Evolutionary conservation across 2,113 vertebrate genomes (phyloP), one percentile per base, ranked within the genome.

Genomic region (Coreoperca whiteheadi): DNA sequence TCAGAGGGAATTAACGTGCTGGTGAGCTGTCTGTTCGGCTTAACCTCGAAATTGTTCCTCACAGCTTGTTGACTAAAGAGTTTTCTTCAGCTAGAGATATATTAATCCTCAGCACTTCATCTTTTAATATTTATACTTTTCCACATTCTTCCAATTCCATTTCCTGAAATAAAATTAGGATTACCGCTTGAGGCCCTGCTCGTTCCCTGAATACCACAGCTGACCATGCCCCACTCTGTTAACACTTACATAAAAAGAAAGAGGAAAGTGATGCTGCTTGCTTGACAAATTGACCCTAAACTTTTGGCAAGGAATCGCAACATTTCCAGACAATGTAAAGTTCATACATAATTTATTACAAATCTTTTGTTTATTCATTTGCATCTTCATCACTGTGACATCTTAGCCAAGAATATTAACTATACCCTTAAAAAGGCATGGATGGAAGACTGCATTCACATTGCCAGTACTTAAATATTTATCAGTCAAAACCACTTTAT

Each of bases 41-140:
- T 60, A 78, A 83, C 80, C 59, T 88, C 54, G 9, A 72, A 82
- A 59, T 77, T 64, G 67, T 65, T 83, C 56, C 71, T 82, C n/a
- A 11, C 66, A 77, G 50, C 46, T 53, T 46, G 65, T 66, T 83
- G 82, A 80, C 53, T 63, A 37, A 1, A 56, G 66, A 85, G 72
- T 74, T 89, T 85, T 77, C 70, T 54, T 69, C 79, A 48, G 46
- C 71, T 12, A 1, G 8, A 83, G 85, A 82, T 83, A 66, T 84
- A 86, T 85, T 87, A 84, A 87, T 88, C 68, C 73, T 63, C 56
- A 66, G 70, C 79, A 63, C 74, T 85, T 77, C 41, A 80, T 88
- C 60, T 88, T 87, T 82, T 85, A 74, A 85, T 90, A 90, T 92
- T 89, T 87, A 91, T 84, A 68, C 78, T 81, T 90, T 85, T 79